A percentile compares a stretch with the other conserved stretches of the same genome.
Evolutionary conservation across 2,888 invertebrate genomes (phyloP).

Genomic region (Plebejus melissa): DNA sequence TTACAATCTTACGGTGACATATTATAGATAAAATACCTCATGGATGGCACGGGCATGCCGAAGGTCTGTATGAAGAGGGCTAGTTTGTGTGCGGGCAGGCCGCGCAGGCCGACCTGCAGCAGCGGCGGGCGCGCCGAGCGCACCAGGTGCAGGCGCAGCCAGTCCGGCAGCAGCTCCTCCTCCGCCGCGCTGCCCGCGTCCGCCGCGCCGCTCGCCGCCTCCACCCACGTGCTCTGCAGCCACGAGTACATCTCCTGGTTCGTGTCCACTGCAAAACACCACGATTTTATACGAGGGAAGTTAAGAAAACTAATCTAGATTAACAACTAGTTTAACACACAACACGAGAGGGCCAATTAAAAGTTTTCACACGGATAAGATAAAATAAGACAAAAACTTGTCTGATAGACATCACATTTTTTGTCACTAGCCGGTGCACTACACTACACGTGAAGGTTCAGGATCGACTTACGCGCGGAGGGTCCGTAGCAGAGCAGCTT

Average conservation of each 20-base stretch:
- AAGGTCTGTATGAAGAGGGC: slow-evolving; percentile 97
- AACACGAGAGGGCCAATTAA: too few species aligned
- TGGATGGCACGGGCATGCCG: slow-evolving; percentile 93
- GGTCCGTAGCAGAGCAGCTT: slow-evolving; percentile 70
- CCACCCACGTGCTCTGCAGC: slow-evolving; percentile 81
- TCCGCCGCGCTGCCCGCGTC: slow-evolving; percentile 83
- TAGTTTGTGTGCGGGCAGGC: slow-evolving; percentile 91
- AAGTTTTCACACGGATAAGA: too few species aligned
- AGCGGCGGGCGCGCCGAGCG: slow-evolving; percentile 89
- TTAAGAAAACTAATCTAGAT: background rate
- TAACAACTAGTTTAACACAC: too few species aligned
- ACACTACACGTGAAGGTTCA: background rate
- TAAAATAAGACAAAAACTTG: too few species aligned
- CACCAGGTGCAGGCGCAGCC: slow-evolving; percentile 94
- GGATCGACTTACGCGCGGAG: slow-evolving; percentile 51
- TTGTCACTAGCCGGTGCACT: too few species aligned
- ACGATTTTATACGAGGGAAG: background rate
- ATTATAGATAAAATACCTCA: slow-evolving; percentile 77
- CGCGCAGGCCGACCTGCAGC: slow-evolving; percentile 91
- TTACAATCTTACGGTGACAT: too few species aligned
- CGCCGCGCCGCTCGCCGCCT: slow-evolving; percentile 38
- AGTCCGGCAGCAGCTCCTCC: slow-evolving; percentile 93
- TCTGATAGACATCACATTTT: too few species aligned
- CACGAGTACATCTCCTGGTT: slow-evolving; percentile 84
- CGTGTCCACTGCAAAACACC: slow-evolving; percentile 51